Evolutionary conservation across 2,888 invertebrate genomes (phyloP).

Genomic region (Cancer borealis): DNA sequence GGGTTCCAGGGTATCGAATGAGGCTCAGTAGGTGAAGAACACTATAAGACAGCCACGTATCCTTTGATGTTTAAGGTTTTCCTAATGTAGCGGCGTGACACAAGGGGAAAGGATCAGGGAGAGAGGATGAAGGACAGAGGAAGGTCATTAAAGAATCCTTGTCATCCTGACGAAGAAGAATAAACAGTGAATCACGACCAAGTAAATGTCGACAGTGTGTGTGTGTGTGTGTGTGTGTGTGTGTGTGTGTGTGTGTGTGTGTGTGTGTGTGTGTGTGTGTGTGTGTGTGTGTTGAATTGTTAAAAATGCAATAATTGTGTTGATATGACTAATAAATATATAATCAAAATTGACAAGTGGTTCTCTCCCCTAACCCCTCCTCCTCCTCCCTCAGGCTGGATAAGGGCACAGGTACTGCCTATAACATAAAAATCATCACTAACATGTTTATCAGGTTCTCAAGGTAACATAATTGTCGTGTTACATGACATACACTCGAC

Average conservation of each 20-base stretch:
- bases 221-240: conserved; percentile 38
- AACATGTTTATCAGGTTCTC: conserved; percentile 49
- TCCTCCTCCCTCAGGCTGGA: background rate
- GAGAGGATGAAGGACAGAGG: background rate
- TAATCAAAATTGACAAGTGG: background rate
- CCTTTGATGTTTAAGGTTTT: too few relatives aligned
- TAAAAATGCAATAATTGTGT: background rate
- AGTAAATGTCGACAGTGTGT: background rate
- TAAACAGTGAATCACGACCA: background rate
- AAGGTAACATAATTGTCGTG: conserved; percentile 31
- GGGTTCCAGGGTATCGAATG: too few relatives aligned
- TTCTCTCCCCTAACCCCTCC: background rate
- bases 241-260: background rate
- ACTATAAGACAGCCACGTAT: too few relatives aligned
- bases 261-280: background rate
- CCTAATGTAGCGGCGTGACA: too few relatives aligned
- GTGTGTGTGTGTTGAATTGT: background rate
- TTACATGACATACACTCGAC: background rate
- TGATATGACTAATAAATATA: background rate
- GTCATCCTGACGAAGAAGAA: background rate
- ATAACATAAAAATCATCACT: conserved; percentile 14
- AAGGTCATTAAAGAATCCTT: too few relatives aligned
- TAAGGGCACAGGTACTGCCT: conserved; percentile 3
- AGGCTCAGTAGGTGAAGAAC: too few relatives aligned
- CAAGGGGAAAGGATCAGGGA: background rate